phyloP scores from a whole-genome alignment of 1,140 invertebrate species.

The Drosophila subpulchrella region DNA sequence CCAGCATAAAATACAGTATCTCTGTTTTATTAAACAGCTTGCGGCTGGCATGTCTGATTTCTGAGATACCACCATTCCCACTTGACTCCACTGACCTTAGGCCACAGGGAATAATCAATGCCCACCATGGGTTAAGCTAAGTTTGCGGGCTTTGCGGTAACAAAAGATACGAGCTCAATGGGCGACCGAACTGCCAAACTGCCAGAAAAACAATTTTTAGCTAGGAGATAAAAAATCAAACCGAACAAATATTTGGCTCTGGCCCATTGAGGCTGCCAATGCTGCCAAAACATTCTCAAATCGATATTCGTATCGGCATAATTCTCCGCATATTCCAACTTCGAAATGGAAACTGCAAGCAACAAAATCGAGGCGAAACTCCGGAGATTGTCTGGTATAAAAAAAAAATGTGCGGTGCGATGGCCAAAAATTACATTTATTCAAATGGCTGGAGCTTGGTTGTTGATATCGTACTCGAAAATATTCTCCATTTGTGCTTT shows the following conservation, averaged over 20 bases:
- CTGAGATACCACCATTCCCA: constrained; percentile 49
- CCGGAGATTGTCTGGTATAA: constrained; percentile 31
- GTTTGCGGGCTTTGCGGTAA: constrained; percentile 7
- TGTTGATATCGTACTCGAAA: constrained; percentile 36
- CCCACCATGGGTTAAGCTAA: constrained; percentile 9
- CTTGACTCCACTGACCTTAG: constrained; percentile 13
- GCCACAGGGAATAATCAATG: constrained; percentile 6
- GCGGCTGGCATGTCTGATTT: constrained; percentile 34
- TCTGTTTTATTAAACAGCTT: constrained; percentile 36
- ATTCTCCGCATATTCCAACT: constrained; percentile 41
- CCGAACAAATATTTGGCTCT: constrained; percentile 67
- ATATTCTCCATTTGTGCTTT: constrained; percentile 21
- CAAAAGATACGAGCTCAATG: constrained; percentile 12
- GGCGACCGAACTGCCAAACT: constrained; percentile 46
- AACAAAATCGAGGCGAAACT: constrained; percentile 9
- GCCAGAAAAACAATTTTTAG: constrained; percentile 72
- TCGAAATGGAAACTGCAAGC: constrained; percentile 3
- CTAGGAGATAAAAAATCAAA: constrained; percentile 46
- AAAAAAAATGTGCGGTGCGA: constrained; percentile 23
- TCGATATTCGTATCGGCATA: constrained; percentile 66
- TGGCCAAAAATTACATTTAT: constrained; percentile 54
- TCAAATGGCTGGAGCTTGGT: constrained; percentile 43
- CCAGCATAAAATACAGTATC: constrained; percentile 24
- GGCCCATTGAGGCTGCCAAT: constrained; percentile 43
- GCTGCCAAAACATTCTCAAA: constrained; percentile 60